Percentiles rank a stretch among this genome's conserved stretches.
Conservation (phyloP, 2,888 invertebrate genomes). For the Aelia acuminata region DNA sequence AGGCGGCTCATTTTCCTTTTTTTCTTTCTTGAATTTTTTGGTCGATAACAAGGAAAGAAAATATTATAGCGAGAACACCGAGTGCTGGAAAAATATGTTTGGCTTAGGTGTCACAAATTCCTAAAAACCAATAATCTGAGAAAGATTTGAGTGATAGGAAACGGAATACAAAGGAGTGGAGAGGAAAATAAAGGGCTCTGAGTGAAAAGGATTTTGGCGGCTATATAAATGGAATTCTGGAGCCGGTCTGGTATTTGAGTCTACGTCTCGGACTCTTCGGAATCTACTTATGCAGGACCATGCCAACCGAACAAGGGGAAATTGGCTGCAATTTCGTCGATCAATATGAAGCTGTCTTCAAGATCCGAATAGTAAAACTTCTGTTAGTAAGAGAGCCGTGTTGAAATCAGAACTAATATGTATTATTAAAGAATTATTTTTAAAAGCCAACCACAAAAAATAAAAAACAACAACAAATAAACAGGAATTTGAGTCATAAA, state of each 20-base stretch:
- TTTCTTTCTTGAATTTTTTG: too few species aligned
- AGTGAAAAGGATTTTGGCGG: neutral
- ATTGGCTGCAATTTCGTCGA: slow-evolving; percentile 7
- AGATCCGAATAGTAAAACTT: neutral
- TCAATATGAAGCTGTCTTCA: neutral
- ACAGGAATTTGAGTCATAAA: too few species aligned
- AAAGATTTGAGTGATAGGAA: neutral
- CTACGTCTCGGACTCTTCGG: slow-evolving; percentile 23
- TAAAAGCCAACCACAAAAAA: too few species aligned
- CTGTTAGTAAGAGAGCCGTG: neutral
- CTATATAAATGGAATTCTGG: neutral
- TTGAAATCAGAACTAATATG: neutral
- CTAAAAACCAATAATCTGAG: neutral
- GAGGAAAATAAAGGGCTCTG: neutral
- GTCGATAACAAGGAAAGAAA: too few species aligned
- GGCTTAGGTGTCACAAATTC: neutral
- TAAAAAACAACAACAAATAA: too few species aligned
- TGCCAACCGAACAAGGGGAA: neutral
- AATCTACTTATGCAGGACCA: slow-evolving; percentile 23
- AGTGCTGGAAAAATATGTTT: neutral
- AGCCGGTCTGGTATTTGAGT: slow-evolving; percentile 1
- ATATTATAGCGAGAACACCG: too few species aligned
- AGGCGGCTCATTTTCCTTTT: too few species aligned
- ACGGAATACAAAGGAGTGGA: neutral
- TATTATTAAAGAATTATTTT: too few species aligned